Percentiles rank a stretch among this genome's conserved stretches.
phyloP scores from a whole-genome alignment of 2,113 vertebrate genomes.

The Microcebus griseorufus region DNA sequence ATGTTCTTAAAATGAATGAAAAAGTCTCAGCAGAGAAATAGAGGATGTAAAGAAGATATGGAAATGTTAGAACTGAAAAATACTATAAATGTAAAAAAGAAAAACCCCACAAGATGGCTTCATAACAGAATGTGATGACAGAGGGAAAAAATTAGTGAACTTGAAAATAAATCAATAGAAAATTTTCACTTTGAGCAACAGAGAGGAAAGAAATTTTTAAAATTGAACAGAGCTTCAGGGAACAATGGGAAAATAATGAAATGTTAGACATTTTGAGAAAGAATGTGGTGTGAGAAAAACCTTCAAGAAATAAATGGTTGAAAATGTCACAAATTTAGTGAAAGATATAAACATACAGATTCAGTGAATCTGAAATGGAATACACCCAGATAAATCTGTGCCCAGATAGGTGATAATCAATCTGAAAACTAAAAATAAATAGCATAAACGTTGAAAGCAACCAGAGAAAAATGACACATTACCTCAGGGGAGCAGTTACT shows the following conservation, averaged over 20 bases:
- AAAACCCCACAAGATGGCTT: not conserved
- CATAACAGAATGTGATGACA: not conserved
- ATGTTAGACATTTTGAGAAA: not conserved
- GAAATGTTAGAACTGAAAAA: conserved; percentile 20
- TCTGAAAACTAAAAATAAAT: not conserved
- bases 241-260: conserved; percentile 1
- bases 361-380: not conserved
- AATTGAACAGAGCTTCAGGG: not conserved
- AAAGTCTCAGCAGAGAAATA: conserved; percentile 1
- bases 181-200: not conserved
- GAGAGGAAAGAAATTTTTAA: not conserved
- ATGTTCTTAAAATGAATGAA: not conserved
- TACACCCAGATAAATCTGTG: not conserved
- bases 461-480: not conserved
- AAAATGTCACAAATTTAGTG: not conserved
- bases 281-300: not conserved
- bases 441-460: not conserved
- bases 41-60: not conserved
- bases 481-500: not conserved
- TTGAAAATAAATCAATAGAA: not conserved
- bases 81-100: not conserved
- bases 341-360: not conserved
- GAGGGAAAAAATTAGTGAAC: not conserved
- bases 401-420: not conserved
- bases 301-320: not conserved